Percentiles rank a stretch among this genome's conserved stretches.
Evolutionary conservation across 2,113 vertebrate species (phyloP).

Genomic region (Phycodurus eques): DNA sequence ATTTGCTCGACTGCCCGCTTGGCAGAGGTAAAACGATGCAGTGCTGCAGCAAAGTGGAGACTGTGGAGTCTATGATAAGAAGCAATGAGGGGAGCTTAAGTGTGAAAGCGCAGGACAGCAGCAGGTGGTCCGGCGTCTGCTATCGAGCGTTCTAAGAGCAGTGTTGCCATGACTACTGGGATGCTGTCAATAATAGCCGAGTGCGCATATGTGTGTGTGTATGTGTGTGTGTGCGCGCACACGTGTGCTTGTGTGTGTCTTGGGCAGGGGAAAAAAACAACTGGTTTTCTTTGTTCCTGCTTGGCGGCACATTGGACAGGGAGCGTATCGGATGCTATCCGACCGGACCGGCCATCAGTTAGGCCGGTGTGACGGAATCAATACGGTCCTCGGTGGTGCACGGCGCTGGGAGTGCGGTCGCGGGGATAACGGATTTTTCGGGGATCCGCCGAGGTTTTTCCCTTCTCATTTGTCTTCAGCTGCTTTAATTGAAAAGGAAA

Average conservation of each 20-base stretch:
- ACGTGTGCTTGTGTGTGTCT: neutral
- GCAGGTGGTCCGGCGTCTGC: slow-evolving; percentile 69
- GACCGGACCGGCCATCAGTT: neutral
- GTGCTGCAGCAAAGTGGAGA: neutral
- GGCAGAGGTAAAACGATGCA: neutral
- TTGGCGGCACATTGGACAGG: neutral
- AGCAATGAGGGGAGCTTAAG: slow-evolving; percentile 21
- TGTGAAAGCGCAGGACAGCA: slow-evolving; percentile 55
- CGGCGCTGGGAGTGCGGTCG: neutral
- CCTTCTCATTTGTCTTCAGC: neutral
- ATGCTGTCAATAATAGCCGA: slow-evolving; percentile 66
- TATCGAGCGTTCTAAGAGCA: slow-evolving; percentile 68
- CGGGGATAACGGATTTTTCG: neutral
- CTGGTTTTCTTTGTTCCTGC: neutral
- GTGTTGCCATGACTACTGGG: slow-evolving; percentile 72
- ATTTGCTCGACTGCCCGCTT: neutral
- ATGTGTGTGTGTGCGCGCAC: neutral
- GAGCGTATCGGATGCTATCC: neutral
- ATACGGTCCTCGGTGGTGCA: neutral
- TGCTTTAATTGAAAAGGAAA: neutral
- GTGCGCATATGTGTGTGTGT: slow-evolving; percentile 11
- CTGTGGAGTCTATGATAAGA: slow-evolving; percentile 10
- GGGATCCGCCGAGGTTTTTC: neutral
- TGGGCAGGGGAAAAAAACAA: neutral
- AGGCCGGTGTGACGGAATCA: neutral